These are phyloP conservation scores for Ifrita kowaldi DNA, from an alignment of 2,113 vertebrate genomes.

Conservation along the genomic window DNA sequence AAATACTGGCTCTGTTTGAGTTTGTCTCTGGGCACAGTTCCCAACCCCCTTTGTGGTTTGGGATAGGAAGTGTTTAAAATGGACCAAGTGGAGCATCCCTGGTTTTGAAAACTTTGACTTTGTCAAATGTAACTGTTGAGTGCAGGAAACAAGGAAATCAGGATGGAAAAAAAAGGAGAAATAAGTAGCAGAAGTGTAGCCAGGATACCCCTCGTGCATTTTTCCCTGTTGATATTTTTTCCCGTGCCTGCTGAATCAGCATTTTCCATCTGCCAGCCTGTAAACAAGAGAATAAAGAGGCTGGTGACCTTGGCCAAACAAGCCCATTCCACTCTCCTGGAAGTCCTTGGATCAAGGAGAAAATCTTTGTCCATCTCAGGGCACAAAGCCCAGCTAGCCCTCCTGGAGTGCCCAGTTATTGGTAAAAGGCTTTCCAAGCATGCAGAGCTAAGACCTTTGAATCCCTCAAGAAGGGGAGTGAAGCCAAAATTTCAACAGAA, in stretches of 20 bases:
- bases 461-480: neutral
- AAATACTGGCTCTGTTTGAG: neutral
- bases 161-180: neutral
- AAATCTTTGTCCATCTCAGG: neutral
- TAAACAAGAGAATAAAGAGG: neutral
- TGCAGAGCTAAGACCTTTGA: neutral
- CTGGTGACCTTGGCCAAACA: neutral
- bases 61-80: neutral
- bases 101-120: neutral
- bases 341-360: neutral
- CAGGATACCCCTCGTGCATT: neutral
- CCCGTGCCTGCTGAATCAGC: neutral
- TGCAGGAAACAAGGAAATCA: neutral
- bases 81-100: neutral
- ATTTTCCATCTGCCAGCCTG: neutral
- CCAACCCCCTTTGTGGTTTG: neutral
- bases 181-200: neutral
- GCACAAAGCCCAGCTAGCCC: neutral
- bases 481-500: neutral
- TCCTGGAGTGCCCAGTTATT: neutral
- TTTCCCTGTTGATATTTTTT: neutral
- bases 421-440: neutral
- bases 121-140: neutral
- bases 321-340: neutral
- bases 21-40: neutral